Conservation (phyloP, 2,888 invertebrate species). For the Agrilus biguttatus region DNA sequence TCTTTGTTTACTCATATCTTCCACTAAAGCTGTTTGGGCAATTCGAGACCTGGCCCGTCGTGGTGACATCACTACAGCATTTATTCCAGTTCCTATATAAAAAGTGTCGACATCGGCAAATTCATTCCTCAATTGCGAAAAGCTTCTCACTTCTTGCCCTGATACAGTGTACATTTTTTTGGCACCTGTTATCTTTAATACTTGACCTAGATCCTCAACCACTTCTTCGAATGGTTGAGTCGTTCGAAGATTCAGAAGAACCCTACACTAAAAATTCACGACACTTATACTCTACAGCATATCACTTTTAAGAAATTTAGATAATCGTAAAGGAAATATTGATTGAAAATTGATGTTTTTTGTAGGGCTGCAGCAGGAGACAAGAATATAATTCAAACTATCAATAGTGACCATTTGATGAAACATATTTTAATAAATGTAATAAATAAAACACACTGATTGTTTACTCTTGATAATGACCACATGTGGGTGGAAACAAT, state of each 20-base stretch:
- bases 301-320: too few species aligned
- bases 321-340: too few species aligned
- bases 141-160: slow-evolving; percentile 87
- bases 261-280: slow-evolving; percentile 54
- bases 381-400: too few species aligned
- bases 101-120: slow-evolving; percentile 86
- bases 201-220: slow-evolving; percentile 81
- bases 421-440: too few species aligned
- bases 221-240: slow-evolving; percentile 92
- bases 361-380: too few species aligned
- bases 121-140: slow-evolving; percentile 84
- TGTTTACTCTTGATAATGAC: too few species aligned
- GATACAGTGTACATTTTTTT: slow-evolving; percentile 84
- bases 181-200: slow-evolving; percentile 81
- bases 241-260: slow-evolving; percentile 79
- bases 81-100: slow-evolving; percentile 52
- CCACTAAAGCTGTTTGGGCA: slow-evolving; percentile 36
- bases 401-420: too few species aligned
- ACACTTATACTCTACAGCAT: too few species aligned
- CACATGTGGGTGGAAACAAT: too few species aligned
- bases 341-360: too few species aligned
- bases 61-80: slow-evolving; percentile 43
- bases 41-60: slow-evolving; percentile 51
- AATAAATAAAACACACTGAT: too few species aligned
- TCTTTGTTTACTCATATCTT: slow-evolving; percentile 39